A percentile compares a stretch with the other conserved stretches of the same genome.
Evolutionary conservation across 2,797 vertebrate genomes (phyloP).

Genomic region (Tadarida brasiliensis): DNA sequence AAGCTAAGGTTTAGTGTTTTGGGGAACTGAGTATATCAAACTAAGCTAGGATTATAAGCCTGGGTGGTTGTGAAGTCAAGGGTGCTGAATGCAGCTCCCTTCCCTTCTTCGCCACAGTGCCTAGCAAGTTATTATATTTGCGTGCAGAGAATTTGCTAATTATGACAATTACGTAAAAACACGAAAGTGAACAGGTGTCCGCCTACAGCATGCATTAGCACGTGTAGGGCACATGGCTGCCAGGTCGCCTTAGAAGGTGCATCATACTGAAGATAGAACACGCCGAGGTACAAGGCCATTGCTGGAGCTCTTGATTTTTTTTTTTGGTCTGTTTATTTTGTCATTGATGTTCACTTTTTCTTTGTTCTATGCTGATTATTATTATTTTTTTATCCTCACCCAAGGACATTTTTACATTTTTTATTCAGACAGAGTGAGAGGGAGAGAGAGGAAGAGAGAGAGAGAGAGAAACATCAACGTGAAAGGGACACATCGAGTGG

Average conservation of each 20-base stretch:
- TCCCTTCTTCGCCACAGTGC: not conserved
- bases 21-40: not conserved
- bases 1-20: not conserved
- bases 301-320: not conserved
- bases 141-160: constrained; percentile 7
- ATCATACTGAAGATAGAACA: not conserved
- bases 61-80: not conserved
- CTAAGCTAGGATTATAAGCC: not conserved
- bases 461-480: too few relatives aligned
- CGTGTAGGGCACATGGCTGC: not conserved
- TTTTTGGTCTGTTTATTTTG: not conserved
- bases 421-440: too few relatives aligned
- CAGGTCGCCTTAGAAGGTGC: not conserved
- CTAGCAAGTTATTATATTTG: not conserved
- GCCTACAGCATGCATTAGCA: not conserved
- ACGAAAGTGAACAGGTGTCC: not conserved
- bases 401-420: too few relatives aligned
- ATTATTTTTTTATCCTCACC: too few relatives aligned
- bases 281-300: not conserved
- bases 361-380: not conserved
- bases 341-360: not conserved
- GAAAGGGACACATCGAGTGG: too few relatives aligned
- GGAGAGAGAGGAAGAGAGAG: too few relatives aligned
- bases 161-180: constrained; percentile 31
- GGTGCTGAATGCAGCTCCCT: not conserved